A percentile compares a stretch with the other conserved stretches of the same genome.
These are phyloP conservation scores for Leptinotarsa rubiginosa DNA, from an alignment of 2,888 invertebrate genomes.

Conservation along the genomic window DNA sequence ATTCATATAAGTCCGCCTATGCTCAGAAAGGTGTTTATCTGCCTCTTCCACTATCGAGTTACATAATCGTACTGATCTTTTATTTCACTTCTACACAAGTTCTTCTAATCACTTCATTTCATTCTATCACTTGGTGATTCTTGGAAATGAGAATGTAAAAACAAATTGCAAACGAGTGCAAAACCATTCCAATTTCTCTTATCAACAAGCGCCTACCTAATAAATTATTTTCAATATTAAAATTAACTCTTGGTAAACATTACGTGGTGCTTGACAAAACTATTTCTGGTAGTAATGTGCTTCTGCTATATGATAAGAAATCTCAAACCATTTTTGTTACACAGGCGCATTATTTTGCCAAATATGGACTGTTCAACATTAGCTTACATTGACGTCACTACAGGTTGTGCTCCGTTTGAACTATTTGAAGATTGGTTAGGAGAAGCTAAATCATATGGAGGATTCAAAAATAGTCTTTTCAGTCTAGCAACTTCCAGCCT, in stretches of 20 bases:
- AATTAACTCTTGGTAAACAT: neutral
- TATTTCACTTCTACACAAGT: too few relatives aligned
- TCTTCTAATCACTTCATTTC: too few relatives aligned
- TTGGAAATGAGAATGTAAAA: too few relatives aligned
- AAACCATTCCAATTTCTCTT: too few relatives aligned
- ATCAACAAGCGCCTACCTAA: too few relatives aligned
- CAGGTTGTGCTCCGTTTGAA: slow-evolving; percentile 57
- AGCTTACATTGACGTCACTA: slow-evolving; percentile 26
- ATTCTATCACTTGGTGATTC: too few relatives aligned
- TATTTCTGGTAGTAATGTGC: neutral
- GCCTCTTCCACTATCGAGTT: too few relatives aligned
- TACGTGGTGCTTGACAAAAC: neutral
- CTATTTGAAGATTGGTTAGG: slow-evolving; percentile 66
- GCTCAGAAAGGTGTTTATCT: too few relatives aligned
- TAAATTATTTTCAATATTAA: too few relatives aligned
- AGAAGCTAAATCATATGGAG: slow-evolving; percentile 54
- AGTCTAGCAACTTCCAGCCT: slow-evolving; percentile 65
- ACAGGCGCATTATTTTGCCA: neutral
- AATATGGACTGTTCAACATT: slow-evolving; percentile 10
- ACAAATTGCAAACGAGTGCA: too few relatives aligned
- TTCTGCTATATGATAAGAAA: neutral
- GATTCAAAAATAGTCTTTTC: slow-evolving; percentile 52
- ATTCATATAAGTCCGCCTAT: too few relatives aligned
- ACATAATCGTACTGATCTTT: too few relatives aligned
- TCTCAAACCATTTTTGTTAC: neutral